Percentiles rank a stretch among this genome's conserved stretches.
These are phyloP conservation scores for Formica exsecta DNA, from an alignment of 1,140 invertebrate species.

Conservation along the genomic window DNA sequence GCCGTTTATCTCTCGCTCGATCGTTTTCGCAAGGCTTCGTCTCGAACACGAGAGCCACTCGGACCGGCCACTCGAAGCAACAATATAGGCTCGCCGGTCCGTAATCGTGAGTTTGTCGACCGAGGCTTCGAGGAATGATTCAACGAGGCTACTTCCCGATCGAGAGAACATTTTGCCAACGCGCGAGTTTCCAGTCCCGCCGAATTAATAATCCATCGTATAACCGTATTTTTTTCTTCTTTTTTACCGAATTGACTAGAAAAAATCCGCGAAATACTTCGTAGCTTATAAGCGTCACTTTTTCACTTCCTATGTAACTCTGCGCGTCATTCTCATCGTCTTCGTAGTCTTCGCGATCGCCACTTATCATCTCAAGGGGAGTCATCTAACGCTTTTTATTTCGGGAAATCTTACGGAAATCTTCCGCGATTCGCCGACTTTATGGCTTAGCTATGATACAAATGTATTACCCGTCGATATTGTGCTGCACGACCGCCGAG, in stretches of 20 bases:
- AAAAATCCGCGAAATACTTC: conserved; percentile 69
- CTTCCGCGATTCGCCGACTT: conserved; percentile 13
- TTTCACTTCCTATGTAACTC: conserved; percentile 43
- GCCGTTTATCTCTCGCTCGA: conserved; percentile 64
- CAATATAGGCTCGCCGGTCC: conserved; percentile 67
- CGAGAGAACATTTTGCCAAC: conserved; percentile 61
- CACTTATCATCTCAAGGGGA: conserved; percentile 42
- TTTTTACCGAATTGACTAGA: conserved; percentile 75
- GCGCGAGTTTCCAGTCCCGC: conserved; percentile 11
- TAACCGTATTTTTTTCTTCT: conserved; percentile 15
- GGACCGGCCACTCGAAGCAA: conserved; percentile 65
- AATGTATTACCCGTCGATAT: conserved; percentile 79
- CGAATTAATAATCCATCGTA: conserved; percentile 57
- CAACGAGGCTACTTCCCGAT: conserved; percentile 48
- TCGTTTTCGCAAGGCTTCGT: conserved; percentile 68
- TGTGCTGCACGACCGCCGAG: conserved; percentile 76
- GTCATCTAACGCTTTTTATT: conserved; percentile 17
- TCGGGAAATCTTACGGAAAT: conserved; percentile 11
- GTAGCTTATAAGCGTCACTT: conserved; percentile 60
- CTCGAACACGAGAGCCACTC: conserved; percentile 69
- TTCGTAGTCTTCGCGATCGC: conserved; percentile 63
- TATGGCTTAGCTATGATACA: conserved; percentile 65
- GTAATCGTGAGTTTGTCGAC: conserved; percentile 56
- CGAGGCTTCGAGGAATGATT: conserved; percentile 60
- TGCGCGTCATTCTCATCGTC: conserved; percentile 38